Evolutionary conservation across 2,888 invertebrate genomes (phyloP), one percentile per base, ranked within the genome.

Genomic region (Meandrusa payeni): DNA sequence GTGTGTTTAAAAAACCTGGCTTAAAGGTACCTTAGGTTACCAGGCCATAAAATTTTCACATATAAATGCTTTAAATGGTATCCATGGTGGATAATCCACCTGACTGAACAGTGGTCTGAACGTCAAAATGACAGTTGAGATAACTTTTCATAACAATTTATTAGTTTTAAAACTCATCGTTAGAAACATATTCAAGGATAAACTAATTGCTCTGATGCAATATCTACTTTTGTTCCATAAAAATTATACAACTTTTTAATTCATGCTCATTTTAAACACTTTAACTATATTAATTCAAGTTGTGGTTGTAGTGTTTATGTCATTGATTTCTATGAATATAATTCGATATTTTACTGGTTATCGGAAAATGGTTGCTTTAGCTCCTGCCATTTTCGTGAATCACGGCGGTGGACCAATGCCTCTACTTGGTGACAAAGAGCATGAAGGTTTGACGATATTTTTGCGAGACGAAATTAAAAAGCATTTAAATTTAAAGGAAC

Each of bases 371-470:
- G 67, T 64, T 55, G 50, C 70, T 2, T 22, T 83, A n/a, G 86
- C 85, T 31, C 87, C 87, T 29, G 79, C 86, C 5, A 32, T 87
- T 17, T 87, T 87, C 39, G 83, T 87, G 1, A 86, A 86, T 50
- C 87, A 87, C 42, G 87, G 86, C 5, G 87, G 86, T 47, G 86
- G 87, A 2, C 86, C 87, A 1, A 32, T 85, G 51, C 87, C 86
- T 2, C 64, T 87, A 2, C 58, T 86, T 27, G 81, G 80, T 5
- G 86, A 86, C 50, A 69, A 79, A 39, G 82, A 82, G 1, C 80
- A 81, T 40, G 66, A 57, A 22, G 83, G 59, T 28, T 66, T 87
- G 1, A 86, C 86, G 0, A 62, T 47, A 12, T 86, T 83, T 48
- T 57, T 87, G 1, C 64, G 78, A 2, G 78, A 86, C 24, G 85